Conservation (phyloP, 2,113 vertebrate species). For the Tonatia bakeri region DNA sequence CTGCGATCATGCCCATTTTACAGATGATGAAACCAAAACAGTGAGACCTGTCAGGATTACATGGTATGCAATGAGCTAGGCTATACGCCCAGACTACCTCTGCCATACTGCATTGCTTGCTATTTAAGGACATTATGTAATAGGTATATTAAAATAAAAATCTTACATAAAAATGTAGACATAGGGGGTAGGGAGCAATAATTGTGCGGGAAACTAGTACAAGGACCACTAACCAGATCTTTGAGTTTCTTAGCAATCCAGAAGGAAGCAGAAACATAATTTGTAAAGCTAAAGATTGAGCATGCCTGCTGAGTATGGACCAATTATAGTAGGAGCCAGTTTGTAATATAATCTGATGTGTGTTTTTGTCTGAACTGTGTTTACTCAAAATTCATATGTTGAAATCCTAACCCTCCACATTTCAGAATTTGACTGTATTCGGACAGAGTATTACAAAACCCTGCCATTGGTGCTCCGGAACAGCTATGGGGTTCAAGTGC, state of each 20-base stretch:
- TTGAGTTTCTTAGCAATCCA: neutral
- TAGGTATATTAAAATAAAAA: neutral
- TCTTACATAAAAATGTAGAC: neutral
- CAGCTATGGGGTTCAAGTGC: no score
- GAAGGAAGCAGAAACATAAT: neutral
- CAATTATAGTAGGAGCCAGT: neutral
- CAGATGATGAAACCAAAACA: neutral
- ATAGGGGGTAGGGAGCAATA: neutral
- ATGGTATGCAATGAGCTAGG: neutral
- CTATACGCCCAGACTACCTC: neutral
- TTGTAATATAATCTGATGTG: neutral
- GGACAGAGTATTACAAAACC: neutral
- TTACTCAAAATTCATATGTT: neutral
- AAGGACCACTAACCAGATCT: neutral
- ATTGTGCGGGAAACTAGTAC: neutral
- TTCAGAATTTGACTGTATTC: neutral
- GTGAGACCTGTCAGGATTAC: neutral
- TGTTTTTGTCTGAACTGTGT: neutral
- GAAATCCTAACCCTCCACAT: neutral
- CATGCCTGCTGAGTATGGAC: neutral
- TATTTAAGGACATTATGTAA: neutral
- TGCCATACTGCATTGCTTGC: neutral
- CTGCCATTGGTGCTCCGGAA: no score
- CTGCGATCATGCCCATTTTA: neutral
- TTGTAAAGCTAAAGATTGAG: neutral